Conservation (phyloP, 2,888 invertebrate genomes). For the Acronicta aceris region DNA sequence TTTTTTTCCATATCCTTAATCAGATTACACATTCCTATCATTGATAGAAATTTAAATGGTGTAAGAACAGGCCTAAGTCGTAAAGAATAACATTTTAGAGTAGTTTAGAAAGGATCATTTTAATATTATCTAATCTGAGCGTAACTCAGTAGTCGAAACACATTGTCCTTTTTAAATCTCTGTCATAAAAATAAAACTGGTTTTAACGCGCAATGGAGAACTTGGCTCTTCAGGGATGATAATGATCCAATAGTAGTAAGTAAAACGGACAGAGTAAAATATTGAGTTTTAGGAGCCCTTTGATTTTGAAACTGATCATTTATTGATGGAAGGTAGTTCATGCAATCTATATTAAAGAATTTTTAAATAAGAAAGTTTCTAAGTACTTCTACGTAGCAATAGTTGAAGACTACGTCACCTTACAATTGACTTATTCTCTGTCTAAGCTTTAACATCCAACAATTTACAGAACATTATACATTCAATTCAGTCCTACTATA, state of each 20-base stretch:
- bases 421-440: no score
- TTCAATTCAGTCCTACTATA: constrained; percentile 20
- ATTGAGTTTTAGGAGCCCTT: constrained; percentile 2
- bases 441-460: not conserved
- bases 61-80: constrained; percentile 17
- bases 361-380: not conserved
- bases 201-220: constrained; percentile 49
- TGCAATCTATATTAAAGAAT: not conserved
- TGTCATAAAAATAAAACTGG: constrained; percentile 74
- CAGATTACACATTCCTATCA: constrained; percentile 37
- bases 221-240: constrained; percentile 20
- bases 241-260: constrained; percentile 30
- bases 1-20: constrained; percentile 22
- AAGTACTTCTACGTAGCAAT: no score
- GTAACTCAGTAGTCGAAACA: constrained; percentile 75
- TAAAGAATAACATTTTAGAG: constrained; percentile 52
- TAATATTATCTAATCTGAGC: constrained; percentile 76
- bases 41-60: constrained; percentile 39
- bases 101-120: constrained; percentile 72
- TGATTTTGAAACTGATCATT: constrained; percentile 1
- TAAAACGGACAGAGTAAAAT: constrained; percentile 9
- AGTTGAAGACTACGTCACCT: no score
- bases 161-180: constrained; percentile 75
- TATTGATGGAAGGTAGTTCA: not conserved
- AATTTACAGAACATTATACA: constrained; percentile 9